Evolutionary conservation across 92 coral and sea anemone species (phyloP), one percentile per base, ranked within the genome.

Genomic region (Plumapathes pennacea): DNA sequence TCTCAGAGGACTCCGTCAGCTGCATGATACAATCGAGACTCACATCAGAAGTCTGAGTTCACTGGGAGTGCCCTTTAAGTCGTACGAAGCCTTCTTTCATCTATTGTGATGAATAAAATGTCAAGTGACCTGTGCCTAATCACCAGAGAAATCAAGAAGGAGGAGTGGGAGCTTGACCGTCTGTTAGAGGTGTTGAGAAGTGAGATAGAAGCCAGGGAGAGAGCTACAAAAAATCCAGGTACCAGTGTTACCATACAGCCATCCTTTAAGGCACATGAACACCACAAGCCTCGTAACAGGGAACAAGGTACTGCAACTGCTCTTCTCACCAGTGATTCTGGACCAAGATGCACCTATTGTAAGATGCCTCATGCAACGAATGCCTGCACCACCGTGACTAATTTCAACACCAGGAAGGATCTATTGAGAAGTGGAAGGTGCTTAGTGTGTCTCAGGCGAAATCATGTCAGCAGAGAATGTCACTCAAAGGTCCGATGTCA

Each of bases 191-290:
- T 34, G 0, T 59, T 69, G 8, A 49, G 38, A 45, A 25, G 34
- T 27, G 72, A 69, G 53, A 23, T 67, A 19, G 77, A 76, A 48
- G 77, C 60, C 42, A 48, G 77, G 33, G 84, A 76, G 77, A 71
- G 84, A 37, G 60, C 71, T 29, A 15, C 39, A 17, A 29, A 13
- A 31, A 28, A 12, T 32, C 29, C 34, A 3, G 45, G 12, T 19
- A 11, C 46, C 32, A 15, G 36, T 2, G 54, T 34, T 27, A 2
- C 37, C 1, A 6, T 26, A 6, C 73, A 25, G 10, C 15, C 13
- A 11, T 39, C 40, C 41, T 40, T 8, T 52, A 42, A 28, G 10
- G 9, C 11, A 20, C 33, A n/a, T 33, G 22, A 34, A 38, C 3
- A 25, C 28, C 39, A 36, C 48, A 24, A 3, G 1, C 53, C 54